Evolutionary conservation across 30 jellyfish, hydroid and myxozoan species (phyloP), one percentile per base, ranked within the genome.

Genomic region (Catostylus mosaicus): DNA sequence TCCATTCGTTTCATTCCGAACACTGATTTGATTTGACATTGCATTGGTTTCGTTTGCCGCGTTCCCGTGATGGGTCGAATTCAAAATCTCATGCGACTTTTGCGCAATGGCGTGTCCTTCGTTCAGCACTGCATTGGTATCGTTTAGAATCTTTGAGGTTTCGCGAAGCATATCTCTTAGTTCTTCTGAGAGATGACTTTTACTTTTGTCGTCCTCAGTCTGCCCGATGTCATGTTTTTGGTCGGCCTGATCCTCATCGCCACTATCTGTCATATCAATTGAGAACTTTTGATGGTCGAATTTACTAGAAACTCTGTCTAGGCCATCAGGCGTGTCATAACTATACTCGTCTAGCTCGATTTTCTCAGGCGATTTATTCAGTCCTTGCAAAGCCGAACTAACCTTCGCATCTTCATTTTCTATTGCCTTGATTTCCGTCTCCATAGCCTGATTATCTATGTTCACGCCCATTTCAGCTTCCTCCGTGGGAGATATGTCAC

Each of bases 361-460:
- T 20, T 29, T 51, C 62, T 57, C 30, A 0, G 80, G 33, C 22
- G 1, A 29, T 47, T 70, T 82, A 7, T 52, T 63, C 11, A 22
- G 37, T 1, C 78, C 80, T 70, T 82, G 65, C 33, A 82, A 60
- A 12, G 73, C 86, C 9, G 73, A 30, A 1, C 86, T 72, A 38
- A 82, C 92, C 56, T 69, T 37, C 0, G 75, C 82, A 30, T 82
- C 92, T 54, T 65, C 92, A 6, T 30, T 74, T 34, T 82, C 86
- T 32, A 82, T 82, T 1, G 36, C 86, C 54, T 82, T 82, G 8
- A 82, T 74, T 30, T 82, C 92, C n/a, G 86, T 48, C 31, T 82
- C 92, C 92, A 82, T 82, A 0, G 86, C 92, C 59, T 82, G 85
- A 65, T 82, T 82, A 33, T 82, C 92, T 20, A 68, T 67, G 60